phyloP scores from a whole-genome alignment of 2,797 vertebrate genomes.

The Coendou prehensilis region DNA sequence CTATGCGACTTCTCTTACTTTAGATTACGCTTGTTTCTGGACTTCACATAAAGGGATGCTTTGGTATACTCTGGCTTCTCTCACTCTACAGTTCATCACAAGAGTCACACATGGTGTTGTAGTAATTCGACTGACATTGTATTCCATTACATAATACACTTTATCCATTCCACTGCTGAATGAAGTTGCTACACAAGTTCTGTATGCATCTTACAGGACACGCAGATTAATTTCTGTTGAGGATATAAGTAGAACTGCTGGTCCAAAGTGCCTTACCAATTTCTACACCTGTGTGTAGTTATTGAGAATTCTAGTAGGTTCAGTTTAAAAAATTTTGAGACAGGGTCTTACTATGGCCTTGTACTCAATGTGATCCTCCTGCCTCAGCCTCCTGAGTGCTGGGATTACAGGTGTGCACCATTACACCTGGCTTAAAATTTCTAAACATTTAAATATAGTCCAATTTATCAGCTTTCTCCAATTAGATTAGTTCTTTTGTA shows the following conservation, averaged over 20 bases:
- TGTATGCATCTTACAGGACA: conserved; percentile 2
- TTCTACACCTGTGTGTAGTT: background rate
- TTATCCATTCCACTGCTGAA: background rate
- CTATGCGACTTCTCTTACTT: background rate
- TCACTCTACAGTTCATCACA: background rate
- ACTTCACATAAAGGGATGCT: background rate
- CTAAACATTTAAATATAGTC: conserved; percentile 47
- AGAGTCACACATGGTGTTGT: background rate
- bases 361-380: background rate
- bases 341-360: background rate
- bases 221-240: conserved; percentile 31
- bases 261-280: background rate
- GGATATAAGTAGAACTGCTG: background rate
- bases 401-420: background rate
- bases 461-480: conserved; percentile 1
- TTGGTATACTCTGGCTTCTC: conserved; percentile 43
- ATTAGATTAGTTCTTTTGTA: conserved; percentile 17
- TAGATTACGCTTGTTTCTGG: background rate
- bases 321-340: background rate
- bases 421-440: background rate
- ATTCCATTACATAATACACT: background rate
- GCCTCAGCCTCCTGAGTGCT: background rate
- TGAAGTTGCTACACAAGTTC: conserved; percentile 35
- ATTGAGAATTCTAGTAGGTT: conserved; percentile 1
- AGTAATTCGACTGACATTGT: conserved; percentile 15